Evolutionary conservation across 2,113 vertebrate species (phyloP).

Genomic region (Cyanocitta stelleri): DNA sequence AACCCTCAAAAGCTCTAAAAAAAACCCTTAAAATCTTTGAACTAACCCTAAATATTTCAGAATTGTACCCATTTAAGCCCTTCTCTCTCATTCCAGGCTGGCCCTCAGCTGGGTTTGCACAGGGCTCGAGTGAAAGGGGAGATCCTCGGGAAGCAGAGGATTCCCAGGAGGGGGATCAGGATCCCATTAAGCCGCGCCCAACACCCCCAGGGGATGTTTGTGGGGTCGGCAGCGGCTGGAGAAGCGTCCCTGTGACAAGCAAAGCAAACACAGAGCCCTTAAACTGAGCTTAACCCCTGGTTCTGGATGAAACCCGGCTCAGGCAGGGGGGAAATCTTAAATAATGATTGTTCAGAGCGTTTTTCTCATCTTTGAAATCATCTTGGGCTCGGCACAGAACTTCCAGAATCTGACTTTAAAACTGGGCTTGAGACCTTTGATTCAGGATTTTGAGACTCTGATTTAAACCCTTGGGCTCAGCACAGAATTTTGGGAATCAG

Average conservation of each 20-base stretch:
- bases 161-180: neutral
- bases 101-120: neutral
- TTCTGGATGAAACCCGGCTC: accelerated
- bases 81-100: no score
- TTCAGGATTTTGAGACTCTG: no score
- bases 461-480: no score
- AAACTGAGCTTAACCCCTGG: neutral
- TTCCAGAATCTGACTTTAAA: no score
- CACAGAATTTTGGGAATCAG: no score
- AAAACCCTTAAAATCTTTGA: neutral
- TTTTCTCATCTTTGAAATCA: accelerated
- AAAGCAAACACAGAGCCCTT: neutral
- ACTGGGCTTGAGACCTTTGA: no score
- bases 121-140: neutral
- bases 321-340: no score
- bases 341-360: neutral
- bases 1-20: neutral
- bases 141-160: neutral
- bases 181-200: neutral
- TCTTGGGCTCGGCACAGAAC: neutral
- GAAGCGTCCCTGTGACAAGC: neutral
- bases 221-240: neutral
- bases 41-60: accelerated
- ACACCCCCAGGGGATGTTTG: neutral
- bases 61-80: neutral